These are phyloP conservation scores for Puffinus mauretanicus DNA, from an alignment of 2,113 vertebrate species.

Conservation along the genomic window DNA sequence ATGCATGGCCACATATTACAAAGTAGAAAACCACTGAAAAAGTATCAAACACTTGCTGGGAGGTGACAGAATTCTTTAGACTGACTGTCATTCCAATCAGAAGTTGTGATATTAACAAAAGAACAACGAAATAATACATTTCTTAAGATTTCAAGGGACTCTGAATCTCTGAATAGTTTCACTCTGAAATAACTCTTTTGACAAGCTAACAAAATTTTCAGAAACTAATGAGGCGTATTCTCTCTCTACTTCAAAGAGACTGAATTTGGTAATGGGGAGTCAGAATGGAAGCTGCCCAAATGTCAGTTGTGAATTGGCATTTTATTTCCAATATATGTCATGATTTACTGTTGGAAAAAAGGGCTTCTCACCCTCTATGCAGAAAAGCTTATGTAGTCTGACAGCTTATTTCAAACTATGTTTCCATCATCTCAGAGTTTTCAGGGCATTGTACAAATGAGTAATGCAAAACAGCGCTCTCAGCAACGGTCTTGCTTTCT, in stretches of 20 bases:
- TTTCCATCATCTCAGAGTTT: neutral
- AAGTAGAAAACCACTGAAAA: neutral
- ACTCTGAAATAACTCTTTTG: neutral
- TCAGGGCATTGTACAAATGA: neutral
- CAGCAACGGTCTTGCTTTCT: neutral
- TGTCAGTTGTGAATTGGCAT: neutral
- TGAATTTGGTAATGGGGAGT: neutral
- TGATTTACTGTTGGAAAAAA: neutral
- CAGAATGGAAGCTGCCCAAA: neutral
- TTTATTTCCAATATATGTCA: neutral
- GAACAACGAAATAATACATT: accelerated
- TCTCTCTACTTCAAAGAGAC: neutral
- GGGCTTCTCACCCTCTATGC: neutral
- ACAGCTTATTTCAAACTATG: neutral
- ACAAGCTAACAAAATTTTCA: slow-evolving; percentile 7
- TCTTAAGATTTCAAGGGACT: neutral
- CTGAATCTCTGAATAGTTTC: neutral
- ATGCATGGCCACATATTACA: neutral
- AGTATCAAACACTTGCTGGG: neutral
- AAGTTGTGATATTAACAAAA: neutral
- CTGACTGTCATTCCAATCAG: neutral
- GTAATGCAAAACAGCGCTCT: neutral
- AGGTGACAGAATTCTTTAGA: neutral
- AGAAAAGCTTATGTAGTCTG: neutral
- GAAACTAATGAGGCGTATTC: neutral